A percentile compares a stretch with the other conserved stretches of the same genome.
These are phyloP conservation scores for Trinorchestia longiramus DNA, from an alignment of 1,140 invertebrate genomes.

Conservation along the genomic window DNA sequence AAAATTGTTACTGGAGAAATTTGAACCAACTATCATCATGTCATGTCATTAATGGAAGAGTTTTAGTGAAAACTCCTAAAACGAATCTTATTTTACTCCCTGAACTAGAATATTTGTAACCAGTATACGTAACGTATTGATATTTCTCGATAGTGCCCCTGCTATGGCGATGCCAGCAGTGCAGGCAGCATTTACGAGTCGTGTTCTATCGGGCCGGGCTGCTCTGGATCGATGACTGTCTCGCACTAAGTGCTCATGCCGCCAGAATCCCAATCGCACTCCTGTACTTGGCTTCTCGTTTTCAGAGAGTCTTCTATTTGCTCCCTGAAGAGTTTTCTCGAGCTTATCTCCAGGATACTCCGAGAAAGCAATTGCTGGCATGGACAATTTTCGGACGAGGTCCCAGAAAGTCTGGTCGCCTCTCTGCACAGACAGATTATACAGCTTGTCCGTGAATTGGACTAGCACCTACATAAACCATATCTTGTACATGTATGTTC, in stretches of 20 bases:
- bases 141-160: background rate
- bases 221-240: conserved; percentile 9
- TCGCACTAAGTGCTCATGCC: conserved; percentile 32
- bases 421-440: background rate
- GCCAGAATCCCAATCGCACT: conserved; percentile 35
- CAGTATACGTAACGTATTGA: background rate
- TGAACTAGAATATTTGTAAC: background rate
- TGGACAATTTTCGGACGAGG: background rate
- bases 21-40: too few relatives aligned
- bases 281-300: conserved; percentile 36
- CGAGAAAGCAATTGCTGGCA: background rate
- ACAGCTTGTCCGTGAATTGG: background rate
- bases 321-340: conserved; percentile 12
- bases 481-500: background rate
- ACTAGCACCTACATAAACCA: background rate
- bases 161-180: background rate
- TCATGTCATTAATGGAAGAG: background rate
- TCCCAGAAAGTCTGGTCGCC: background rate
- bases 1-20: background rate
- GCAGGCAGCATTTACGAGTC: background rate
- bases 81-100: background rate
- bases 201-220: background rate
- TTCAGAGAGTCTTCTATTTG: conserved; percentile 23
- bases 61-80: background rate
- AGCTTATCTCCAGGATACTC: background rate